Conservation (phyloP, 2,797 vertebrate genomes). For the Liasis olivaceus region DNA sequence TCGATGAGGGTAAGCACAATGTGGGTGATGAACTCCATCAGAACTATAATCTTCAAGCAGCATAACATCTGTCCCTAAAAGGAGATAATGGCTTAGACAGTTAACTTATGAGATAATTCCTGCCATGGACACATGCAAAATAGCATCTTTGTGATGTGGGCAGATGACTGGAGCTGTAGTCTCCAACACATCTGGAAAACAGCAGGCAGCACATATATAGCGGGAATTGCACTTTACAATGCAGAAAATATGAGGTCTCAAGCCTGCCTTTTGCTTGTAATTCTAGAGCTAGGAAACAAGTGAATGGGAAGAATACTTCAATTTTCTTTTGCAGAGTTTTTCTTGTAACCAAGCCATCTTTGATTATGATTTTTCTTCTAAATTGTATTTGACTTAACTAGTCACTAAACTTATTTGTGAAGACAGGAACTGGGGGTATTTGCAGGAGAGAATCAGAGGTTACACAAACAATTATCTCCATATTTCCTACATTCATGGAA, state of each 20-base stretch:
- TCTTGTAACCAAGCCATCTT: neutral
- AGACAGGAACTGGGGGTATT: neutral
- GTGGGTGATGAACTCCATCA: conserved; percentile 76
- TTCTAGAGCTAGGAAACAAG: neutral
- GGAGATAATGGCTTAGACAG: neutral
- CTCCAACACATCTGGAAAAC: neutral
- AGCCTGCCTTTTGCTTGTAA: neutral
- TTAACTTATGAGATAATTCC: neutral
- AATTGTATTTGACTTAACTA: neutral
- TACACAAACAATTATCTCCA: neutral
- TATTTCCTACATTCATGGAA: neutral
- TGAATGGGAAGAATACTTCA: neutral
- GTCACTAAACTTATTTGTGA: neutral
- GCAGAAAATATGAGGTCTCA: neutral
- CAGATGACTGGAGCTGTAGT: neutral
- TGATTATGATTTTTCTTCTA: neutral
- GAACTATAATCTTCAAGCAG: conserved; percentile 89
- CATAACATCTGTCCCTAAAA: conserved; percentile 93
- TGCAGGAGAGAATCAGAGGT: neutral
- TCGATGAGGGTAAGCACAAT: conserved; percentile 76
- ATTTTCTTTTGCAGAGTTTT: neutral
- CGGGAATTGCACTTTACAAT: neutral
- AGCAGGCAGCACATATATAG: neutral
- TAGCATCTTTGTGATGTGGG: neutral
- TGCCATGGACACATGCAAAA: neutral